Percentiles rank a stretch among this genome's conserved stretches.
Conservation (phyloP, 2,888 invertebrate genomes). For the Drosophila ezoana region DNA sequence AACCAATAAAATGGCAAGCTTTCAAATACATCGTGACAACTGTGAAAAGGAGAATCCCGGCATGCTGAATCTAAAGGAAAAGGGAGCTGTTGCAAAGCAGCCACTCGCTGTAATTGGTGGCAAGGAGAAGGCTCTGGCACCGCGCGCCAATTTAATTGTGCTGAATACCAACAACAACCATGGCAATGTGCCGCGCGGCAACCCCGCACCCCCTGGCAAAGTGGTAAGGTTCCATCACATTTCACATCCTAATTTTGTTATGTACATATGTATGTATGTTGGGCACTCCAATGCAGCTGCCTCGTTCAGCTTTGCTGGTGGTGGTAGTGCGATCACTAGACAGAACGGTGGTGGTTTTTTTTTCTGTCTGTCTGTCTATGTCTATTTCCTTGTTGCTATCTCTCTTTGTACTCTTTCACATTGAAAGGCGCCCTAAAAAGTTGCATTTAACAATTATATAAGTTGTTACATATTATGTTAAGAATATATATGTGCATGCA, state of each 20-base stretch:
- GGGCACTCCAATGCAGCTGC: constrained; percentile 69
- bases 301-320: constrained; percentile 39
- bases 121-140: constrained; percentile 65
- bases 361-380: constrained; percentile 13
- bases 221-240: constrained; percentile 65
- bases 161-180: constrained; percentile 65
- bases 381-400: constrained; percentile 7
- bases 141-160: constrained; percentile 72
- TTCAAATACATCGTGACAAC: constrained; percentile 91
- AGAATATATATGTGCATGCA: constrained; percentile 7
- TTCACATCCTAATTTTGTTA: constrained; percentile 38
- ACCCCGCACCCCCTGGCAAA: constrained; percentile 60
- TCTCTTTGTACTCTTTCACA: not conserved
- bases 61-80: constrained; percentile 44
- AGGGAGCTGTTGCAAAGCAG: constrained; percentile 54
- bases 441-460: constrained; percentile 1
- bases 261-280: constrained; percentile 21
- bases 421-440: constrained; percentile 6
- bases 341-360: constrained; percentile 52
- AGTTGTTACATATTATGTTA: constrained; percentile 10
- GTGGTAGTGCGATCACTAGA: constrained; percentile 38
- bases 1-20: constrained; percentile 87
- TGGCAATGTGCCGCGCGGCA: constrained; percentile 54
- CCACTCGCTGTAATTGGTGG: constrained; percentile 67
- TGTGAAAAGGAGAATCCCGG: constrained; percentile 87